phyloP scores from a whole-genome alignment of 2,113 vertebrate genomes.

The Erythrocebus patas region DNA sequence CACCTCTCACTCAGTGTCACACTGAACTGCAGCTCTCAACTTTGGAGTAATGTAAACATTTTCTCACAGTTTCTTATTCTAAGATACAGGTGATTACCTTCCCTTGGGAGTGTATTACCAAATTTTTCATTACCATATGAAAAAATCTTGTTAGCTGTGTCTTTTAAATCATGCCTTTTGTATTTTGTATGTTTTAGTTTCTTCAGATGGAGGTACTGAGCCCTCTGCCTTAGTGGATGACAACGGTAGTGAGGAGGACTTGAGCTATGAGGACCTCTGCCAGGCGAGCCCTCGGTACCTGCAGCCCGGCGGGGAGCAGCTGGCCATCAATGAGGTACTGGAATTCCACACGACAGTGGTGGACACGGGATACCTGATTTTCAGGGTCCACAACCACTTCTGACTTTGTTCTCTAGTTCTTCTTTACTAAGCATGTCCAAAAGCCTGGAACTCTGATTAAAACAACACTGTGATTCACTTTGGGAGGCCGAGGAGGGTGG shows the following conservation, averaged over 20 bases:
- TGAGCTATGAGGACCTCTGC: conserved; percentile 93
- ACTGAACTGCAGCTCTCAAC: background rate
- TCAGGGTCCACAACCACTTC: background rate
- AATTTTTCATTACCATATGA: background rate
- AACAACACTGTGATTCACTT: background rate
- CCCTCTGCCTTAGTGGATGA: conserved; percentile 88
- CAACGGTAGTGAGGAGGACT: conserved; percentile 95
- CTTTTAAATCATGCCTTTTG: background rate
- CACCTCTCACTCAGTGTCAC: background rate
- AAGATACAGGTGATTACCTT: background rate
- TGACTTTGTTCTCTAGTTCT: background rate
- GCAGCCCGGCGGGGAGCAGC: conserved; percentile 93
- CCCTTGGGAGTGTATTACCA: background rate
- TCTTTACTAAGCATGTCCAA: background rate
- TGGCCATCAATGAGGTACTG: conserved; percentile 94
- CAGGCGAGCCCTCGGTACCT: conserved; percentile 90
- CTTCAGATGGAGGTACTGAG: conserved; percentile 88
- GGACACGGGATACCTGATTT: rapidly evolving
- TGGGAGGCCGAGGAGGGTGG: no score
- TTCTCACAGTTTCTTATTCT: background rate
- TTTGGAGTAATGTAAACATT: background rate
- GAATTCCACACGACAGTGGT: rapidly evolving
- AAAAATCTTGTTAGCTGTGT: background rate
- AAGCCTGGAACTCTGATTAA: background rate
- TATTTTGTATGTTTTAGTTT: conserved; percentile 70